These are phyloP conservation scores for Saguinus midas DNA, from an alignment of 2,113 vertebrate species.

Conservation along the genomic window DNA sequence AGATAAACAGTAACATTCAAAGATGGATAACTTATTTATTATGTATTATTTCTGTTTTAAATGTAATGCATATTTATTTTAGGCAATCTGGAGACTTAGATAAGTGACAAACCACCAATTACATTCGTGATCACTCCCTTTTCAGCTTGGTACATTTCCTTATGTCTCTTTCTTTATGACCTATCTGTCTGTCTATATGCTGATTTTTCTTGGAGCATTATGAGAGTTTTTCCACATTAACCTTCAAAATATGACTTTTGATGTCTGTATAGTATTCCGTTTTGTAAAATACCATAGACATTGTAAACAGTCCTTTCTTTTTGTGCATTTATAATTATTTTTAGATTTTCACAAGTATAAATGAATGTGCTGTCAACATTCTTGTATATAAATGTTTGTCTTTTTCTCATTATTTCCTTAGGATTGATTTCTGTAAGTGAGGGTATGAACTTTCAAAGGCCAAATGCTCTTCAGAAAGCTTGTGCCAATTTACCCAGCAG, in stretches of 20 bases:
- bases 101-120: not conserved
- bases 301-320: not conserved
- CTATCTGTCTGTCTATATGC: not conserved
- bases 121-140: not conserved
- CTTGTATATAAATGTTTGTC: not conserved
- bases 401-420: not conserved
- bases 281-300: not conserved
- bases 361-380: not conserved
- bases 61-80: not conserved
- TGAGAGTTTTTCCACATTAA: not conserved
- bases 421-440: not conserved
- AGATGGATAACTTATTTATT: slow-evolving; percentile 3
- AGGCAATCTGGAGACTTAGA: not conserved
- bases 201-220: not conserved
- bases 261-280: not conserved
- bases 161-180: not conserved
- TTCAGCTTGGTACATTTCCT: not conserved
- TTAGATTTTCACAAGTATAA: not conserved
- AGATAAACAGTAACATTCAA: not conserved
- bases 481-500: not conserved
- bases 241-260: not conserved
- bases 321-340: not conserved
- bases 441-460: not conserved
- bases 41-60: not conserved
- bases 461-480: not conserved